These are phyloP conservation scores for Numida meleagris DNA, from an alignment of 2,113 vertebrate genomes.

Conservation along the genomic window DNA sequence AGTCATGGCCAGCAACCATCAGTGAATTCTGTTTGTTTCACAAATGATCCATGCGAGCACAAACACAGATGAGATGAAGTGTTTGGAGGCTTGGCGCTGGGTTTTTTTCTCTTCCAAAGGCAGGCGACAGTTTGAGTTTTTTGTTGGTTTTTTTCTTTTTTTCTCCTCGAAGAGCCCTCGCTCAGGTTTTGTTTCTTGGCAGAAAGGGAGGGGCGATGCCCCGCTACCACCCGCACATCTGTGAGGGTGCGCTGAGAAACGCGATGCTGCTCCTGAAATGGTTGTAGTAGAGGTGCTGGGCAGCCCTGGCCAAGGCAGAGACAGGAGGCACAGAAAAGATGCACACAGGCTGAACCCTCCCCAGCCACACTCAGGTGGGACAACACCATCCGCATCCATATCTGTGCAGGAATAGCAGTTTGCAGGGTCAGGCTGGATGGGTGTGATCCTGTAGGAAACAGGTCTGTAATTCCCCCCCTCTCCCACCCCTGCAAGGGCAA, in stretches of 20 bases:
- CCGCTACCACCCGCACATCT: conserved; percentile 53
- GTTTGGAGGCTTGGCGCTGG: conserved; percentile 40
- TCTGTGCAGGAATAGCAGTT: background rate
- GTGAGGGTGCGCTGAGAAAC: background rate
- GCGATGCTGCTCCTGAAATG: background rate
- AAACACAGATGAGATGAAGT: conserved; percentile 74
- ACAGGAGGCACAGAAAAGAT: background rate
- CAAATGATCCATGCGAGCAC: conserved; percentile 82
- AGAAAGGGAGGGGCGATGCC: background rate
- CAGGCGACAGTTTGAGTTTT: background rate
- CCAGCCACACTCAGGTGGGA: background rate
- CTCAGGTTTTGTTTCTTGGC: conserved; percentile 51
- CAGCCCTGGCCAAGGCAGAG: background rate
- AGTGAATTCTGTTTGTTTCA: conserved; percentile 80
- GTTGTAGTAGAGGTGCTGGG: background rate
- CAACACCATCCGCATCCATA: background rate
- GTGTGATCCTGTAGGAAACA: background rate
- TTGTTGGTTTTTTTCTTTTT: background rate
- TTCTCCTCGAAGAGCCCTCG: background rate
- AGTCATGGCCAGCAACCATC: conserved; percentile 80
- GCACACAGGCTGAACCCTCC: background rate
- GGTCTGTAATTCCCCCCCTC: background rate
- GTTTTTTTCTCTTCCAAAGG: background rate
- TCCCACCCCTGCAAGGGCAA: background rate
- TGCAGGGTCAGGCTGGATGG: background rate